Evolutionary conservation across 2,888 invertebrate genomes (phyloP), one percentile per base, ranked within the genome.

Genomic region (Tetramorium bicarinatum): DNA sequence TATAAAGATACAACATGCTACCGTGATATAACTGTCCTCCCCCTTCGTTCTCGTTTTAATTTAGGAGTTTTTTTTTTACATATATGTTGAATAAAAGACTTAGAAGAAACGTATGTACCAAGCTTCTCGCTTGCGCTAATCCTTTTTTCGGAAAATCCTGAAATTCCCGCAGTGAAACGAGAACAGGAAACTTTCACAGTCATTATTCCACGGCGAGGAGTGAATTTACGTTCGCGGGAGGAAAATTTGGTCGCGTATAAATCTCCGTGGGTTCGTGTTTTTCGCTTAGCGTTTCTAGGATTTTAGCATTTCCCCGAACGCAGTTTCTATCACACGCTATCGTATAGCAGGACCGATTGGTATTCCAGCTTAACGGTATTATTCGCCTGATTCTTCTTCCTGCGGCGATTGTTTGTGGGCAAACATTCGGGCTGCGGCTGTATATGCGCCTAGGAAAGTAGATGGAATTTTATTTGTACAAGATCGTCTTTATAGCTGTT

Each of bases 331-430:
- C 71, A 44, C 71, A 44, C 56, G 72, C 29, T 34, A 7, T 13
- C 0, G 47, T 13, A 47, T n/a, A 21, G 49, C 41, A 38, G 18
- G 52, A 44, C 56, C 62, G 76, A 77, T 72, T 72, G 72, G 13
- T 59, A 80, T 87, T 88, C 82, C 67, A 76, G 83, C 84, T 85
- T 84, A 85, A 61, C 80, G 74, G 77, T 83, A 87, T 85, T 84
- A 79, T 85, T 87, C 62, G 62, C 80, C 64, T 79, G 72, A 77
- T 82, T 87, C 85, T 83, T 74, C 76, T 77, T 25, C 52, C 59
- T 47, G 67, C 15, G 83, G 61, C 82, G 82, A 82, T 71, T 89
- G 87, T 89, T 89, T 89, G 85, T 79, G 66, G 52, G 44, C 85
- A 87, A 89, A 89, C 83, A 85, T 79, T 64, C 85, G 44, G 47